Conservation (phyloP, 2,113 vertebrate species). For the Pandion haliaetus region DNA sequence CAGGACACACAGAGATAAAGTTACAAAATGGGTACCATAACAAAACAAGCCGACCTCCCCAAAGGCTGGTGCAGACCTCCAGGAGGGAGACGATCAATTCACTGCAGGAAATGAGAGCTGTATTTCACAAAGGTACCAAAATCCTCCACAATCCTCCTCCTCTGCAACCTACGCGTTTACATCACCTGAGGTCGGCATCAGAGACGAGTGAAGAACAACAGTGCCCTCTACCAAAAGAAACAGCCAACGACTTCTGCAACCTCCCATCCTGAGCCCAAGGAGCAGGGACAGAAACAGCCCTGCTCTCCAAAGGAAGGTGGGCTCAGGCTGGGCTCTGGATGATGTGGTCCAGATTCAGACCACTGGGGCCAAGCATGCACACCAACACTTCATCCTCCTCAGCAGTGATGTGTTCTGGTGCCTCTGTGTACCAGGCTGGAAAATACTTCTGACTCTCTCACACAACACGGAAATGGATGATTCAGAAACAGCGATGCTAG, state of each 20-base stretch:
- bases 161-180: neutral
- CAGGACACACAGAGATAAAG: neutral
- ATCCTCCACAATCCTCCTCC: neutral
- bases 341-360: accelerated
- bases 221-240: neutral
- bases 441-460: neutral
- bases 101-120: neutral
- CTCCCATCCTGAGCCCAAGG: accelerated
- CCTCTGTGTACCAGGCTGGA: neutral
- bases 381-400: neutral
- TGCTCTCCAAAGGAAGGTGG: accelerated
- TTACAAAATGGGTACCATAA: neutral
- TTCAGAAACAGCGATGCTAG: no score
- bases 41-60: neutral
- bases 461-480: neutral
- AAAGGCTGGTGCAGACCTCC: neutral
- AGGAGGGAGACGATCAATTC: neutral
- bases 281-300: neutral
- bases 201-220: neutral
- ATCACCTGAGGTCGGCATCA: neutral
- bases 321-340: neutral
- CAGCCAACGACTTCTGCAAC: neutral
- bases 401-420: neutral
- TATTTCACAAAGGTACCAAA: neutral
- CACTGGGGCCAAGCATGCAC: accelerated